Evolutionary conservation across 2,113 vertebrate species (phyloP), one percentile per base, ranked within the genome.

Genomic region (Bubo bubo): DNA sequence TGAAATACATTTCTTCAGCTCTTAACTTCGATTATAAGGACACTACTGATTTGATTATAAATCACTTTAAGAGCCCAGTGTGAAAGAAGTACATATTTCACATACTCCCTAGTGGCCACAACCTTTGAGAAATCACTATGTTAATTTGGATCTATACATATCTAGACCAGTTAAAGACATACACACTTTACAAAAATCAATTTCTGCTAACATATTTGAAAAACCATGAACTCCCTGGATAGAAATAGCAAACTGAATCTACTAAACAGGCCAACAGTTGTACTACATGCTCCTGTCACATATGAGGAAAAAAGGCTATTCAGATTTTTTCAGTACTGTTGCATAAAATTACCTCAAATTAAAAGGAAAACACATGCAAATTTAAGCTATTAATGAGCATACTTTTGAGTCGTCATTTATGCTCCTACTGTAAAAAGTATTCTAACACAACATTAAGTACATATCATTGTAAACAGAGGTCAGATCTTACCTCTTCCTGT

Each of bases 401-500:
- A 70, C 27, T 63, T 90, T 35, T 62, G 34, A 83, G 12, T 2
- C 64, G 26, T 16, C 37, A 90, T 41, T 74, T 45, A 70, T 13
- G 23, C 8, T 87, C 15, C 30, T 82, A 52, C 16, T 81, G 18
- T 34, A 86, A 79, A 68, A 10, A 77, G 27, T 23, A 79, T 15
- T 91, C 32, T 35, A 74, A 35, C 19, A 59, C 6, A 55, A 63
- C 2, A 1, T 52, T 77, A 81, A 77, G 21, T 47, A 86, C 7
- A 79, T 10, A 72, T 26, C 4, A n/a, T 23, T 53, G 34, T 50
- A 59, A 81, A 52, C 14, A 82, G 34, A 67, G 8, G 13, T 93
- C 79, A 95, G 30, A 85, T 55, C 99, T 98, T 98, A 99, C 99
- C 98, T 99, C 99, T 43, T 99, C 99, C 96, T 99, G 99, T 96